Evolutionary conservation across 2,888 invertebrate species (phyloP).

Genomic region (Aporophyla lueneburgensis): DNA sequence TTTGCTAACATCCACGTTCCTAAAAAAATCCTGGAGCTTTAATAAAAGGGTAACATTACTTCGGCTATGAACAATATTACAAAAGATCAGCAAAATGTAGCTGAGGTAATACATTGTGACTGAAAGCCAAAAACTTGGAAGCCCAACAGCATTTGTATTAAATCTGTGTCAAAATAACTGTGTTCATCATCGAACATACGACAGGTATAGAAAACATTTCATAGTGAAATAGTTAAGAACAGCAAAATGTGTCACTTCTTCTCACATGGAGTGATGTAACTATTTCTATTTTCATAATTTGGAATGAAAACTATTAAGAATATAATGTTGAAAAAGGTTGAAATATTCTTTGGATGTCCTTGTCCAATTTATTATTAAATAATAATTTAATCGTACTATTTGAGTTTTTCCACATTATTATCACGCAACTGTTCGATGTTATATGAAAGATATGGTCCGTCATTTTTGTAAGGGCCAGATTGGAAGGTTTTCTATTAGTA

Average conservation of each 20-base stretch:
- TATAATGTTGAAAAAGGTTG: constrained; percentile 28
- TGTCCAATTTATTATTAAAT: neutral
- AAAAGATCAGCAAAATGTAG: no score
- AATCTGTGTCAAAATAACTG: no score
- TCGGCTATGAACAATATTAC: no score
- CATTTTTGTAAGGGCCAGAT: neutral
- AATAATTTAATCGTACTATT: neutral
- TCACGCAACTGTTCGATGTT: neutral
- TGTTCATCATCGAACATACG: no score
- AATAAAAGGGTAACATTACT: no score
- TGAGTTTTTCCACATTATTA: neutral
- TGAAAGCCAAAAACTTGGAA: no score
- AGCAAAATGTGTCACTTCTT: constrained; percentile 13
- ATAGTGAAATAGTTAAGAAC: neutral
- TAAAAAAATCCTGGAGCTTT: no score
- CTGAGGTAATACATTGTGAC: no score
- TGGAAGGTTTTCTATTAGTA: neutral
- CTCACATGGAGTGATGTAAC: constrained; percentile 1
- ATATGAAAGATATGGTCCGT: no score
- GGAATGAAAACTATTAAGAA: constrained; percentile 11
- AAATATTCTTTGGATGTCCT: neutral
- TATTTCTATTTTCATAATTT: constrained; percentile 23
- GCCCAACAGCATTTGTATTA: no score
- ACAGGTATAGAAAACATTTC: no score
- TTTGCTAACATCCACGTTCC: no score